Base-by-base conservation (phyloP, 2,888 invertebrate genomes). In the Patella depressa region DNA sequence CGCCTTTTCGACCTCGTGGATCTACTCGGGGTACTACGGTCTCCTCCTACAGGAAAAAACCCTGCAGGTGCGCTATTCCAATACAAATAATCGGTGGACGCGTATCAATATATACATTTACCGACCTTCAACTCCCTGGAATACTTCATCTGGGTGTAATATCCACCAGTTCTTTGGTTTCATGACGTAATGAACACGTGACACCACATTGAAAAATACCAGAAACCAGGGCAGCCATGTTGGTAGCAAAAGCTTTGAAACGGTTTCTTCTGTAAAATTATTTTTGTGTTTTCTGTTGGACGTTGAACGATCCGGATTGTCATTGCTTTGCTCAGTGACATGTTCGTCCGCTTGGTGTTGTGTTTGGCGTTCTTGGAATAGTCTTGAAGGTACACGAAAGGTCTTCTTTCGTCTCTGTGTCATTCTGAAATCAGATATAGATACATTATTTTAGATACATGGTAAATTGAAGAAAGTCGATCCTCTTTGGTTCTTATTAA, bases 141-240 rank as follows among this genome's bases (percentile, higher is more conserved):
- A 89, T 9, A 88, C 81, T 75, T 89, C 89, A 78, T 89, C 89
- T 0, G 89, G 89, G 74, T 89, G 89, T 12, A 88, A 76, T 24
- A 88, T 81, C 89, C 89, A 89, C 88, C 88, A 88, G 73, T 86
- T 88, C 15, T 72, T 54, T 11, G 81, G 83, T 14, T 86, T 71
- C 0, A 75, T 75, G 9, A 89, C 87, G 74, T 89, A 85, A 24
- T 71, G n/a, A 29, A 86, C 70, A 45, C 89, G 78, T 7, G 84
- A 29, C 3, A 79, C 71, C 72, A 88, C 54, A 45, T 85, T 87
- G 12, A 85, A 59, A 2, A 82, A 17, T 70, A 85, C 82, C 4
- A 88, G 74, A 14, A 85, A n/a, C 85, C 85, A 86, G 0, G 82
- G 82, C 4, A 80, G 75, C 79, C 83, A 80, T 19, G 55, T 34